phyloP scores from a whole-genome alignment of 2,888 invertebrate species.

The Blastobasis adustella region DNA sequence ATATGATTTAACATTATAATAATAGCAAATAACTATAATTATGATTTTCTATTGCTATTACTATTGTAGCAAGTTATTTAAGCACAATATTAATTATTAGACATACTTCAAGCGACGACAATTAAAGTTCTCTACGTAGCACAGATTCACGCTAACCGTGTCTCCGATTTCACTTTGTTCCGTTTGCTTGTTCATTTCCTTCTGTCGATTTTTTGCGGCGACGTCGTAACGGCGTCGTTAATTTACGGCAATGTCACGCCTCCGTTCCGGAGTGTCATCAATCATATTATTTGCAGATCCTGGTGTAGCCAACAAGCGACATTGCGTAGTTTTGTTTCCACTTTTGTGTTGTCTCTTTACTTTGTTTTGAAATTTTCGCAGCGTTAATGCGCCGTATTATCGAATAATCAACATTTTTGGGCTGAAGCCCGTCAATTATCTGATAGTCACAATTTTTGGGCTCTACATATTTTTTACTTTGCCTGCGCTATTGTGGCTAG shows the following conservation, averaged over 20 bases:
- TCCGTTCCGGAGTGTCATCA: slow-evolving; percentile 11
- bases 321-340: slow-evolving; percentile 7
- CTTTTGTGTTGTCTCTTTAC: slow-evolving; percentile 1
- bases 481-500: no score
- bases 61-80: no score
- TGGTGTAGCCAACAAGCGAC: slow-evolving; percentile 3
- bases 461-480: no score
- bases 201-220: slow-evolving; percentile 8
- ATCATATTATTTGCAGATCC: slow-evolving; percentile 17
- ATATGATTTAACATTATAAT: no score
- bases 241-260: slow-evolving; percentile 10
- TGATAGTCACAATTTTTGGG: no score
- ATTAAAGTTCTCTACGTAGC: no score
- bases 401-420: no score
- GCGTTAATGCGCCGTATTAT: neutral
- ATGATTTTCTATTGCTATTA: no score
- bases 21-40: no score
- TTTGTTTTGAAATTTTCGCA: neutral
- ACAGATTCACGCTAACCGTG: slow-evolving; percentile 3
- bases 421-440: no score
- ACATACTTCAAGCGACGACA: no score
- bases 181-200: slow-evolving; percentile 1
- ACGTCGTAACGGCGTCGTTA: slow-evolving; percentile 5
- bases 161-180: slow-evolving; percentile 10
- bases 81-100: no score